Percentiles rank a stretch among this genome's conserved stretches.
phyloP scores from a whole-genome alignment of 2,113 vertebrate species.

The Panurus biarmicus region DNA sequence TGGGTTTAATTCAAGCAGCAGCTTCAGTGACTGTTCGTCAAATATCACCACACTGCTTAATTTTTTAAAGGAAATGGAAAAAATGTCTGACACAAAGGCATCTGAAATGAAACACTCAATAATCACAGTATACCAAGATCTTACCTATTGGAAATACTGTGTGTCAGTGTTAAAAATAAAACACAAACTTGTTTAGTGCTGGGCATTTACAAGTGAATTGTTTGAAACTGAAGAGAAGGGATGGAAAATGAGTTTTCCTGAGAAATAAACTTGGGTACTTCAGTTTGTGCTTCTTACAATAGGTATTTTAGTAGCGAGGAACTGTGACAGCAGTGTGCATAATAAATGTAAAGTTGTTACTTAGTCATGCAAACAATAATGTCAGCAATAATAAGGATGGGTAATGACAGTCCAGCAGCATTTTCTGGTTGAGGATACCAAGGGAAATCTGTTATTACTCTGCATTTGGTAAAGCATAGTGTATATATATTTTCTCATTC shows the following conservation, averaged over 20 bases:
- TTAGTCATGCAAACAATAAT: not conserved
- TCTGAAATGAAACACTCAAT: not conserved
- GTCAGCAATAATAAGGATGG: not conserved
- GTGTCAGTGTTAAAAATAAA: not conserved
- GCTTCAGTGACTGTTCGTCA: not conserved
- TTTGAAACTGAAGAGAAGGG: not conserved
- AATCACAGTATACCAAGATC: not conserved
- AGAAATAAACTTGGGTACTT: not conserved
- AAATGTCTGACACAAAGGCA: not conserved
- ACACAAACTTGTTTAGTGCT: not conserved
- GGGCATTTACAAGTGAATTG: not conserved
- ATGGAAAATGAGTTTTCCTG: not conserved
- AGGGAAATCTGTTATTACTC: not conserved
- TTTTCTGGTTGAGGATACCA: not conserved
- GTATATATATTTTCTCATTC: not conserved
- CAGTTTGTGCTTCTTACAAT: not conserved
- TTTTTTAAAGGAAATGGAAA: conserved; percentile 32
- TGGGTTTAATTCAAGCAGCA: not conserved
- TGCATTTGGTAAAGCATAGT: not conserved
- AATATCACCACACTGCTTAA: not conserved
- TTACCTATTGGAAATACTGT: not conserved
- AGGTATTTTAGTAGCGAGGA: not conserved
- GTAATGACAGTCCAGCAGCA: not conserved
- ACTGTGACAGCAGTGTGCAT: too few relatives aligned
- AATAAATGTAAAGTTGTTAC: not conserved